Evolutionary conservation across 2,113 vertebrate species (phyloP).

Genomic region (Spea bombifrons): DNA sequence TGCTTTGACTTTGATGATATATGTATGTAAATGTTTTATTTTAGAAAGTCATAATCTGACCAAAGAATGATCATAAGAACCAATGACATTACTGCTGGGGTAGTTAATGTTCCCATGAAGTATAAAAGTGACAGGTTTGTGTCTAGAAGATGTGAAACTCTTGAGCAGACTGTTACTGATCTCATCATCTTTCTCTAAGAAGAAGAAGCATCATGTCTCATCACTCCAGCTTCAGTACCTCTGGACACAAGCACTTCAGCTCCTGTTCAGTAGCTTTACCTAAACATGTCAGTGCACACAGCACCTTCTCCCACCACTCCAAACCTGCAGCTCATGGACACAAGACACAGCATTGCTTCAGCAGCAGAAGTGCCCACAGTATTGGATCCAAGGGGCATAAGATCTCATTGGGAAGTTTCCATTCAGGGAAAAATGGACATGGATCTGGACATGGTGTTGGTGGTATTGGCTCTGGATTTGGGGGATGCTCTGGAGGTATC

Average conservation of each 20-base stretch:
- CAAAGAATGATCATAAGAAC: background rate
- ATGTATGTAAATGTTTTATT: background rate
- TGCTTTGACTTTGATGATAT: background rate
- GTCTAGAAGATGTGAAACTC: background rate
- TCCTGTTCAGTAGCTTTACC: constrained; percentile 29
- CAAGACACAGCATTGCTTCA: constrained; percentile 16
- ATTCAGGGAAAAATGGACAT: constrained; percentile 34
- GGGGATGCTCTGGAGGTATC: constrained; percentile 57
- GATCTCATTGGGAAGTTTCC: constrained; percentile 53
- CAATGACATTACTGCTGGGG: background rate
- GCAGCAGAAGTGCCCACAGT: constrained; percentile 32
- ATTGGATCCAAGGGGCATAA: constrained; percentile 53
- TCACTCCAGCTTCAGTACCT: constrained; percentile 6
- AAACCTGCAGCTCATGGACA: constrained; percentile 2
- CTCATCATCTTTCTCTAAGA: background rate
- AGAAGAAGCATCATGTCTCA: constrained; percentile 21
- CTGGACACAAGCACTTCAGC: constrained; percentile 35
- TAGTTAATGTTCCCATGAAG: background rate
- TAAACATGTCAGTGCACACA: constrained; percentile 10
- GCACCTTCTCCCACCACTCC: constrained; percentile 8
- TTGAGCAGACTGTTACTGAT: background rate
- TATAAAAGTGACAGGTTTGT: background rate
- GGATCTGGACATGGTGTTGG: constrained; percentile 20
- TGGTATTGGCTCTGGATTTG: constrained; percentile 21
- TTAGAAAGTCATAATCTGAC: background rate